Evolutionary conservation across 2,113 vertebrate species (phyloP), one percentile per base, ranked within the genome.

Genomic region (Tragulus kanchil): DNA sequence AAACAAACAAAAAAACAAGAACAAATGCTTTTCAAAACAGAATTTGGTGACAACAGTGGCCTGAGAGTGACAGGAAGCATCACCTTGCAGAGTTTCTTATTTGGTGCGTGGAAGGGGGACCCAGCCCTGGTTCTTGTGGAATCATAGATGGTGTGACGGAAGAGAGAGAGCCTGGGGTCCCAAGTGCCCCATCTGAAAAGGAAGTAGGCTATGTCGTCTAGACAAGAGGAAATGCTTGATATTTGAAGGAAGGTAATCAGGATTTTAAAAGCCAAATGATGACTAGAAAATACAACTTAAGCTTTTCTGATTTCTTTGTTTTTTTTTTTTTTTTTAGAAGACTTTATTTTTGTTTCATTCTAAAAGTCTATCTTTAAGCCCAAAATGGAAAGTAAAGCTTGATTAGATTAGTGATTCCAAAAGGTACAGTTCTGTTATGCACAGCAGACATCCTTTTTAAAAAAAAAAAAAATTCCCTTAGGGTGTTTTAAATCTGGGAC

Each of bases 221-320:
- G 94, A 95, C 65, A 2, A 69, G 52, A 96, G 85, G 88, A 97
- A 96, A 87, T 81, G 23, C 16, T 90, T 87, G 90, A 52, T 71
- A 85, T 93, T 90, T 23, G 31, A 65, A 73, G 78, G 31, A 79
- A 64, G 23, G 9, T 77, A 85, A 81, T 87, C 77, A 81, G 67
- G 79, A 90, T 95, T 96, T 92, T 85, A 92, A 90, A 92, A 96
- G 81, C 31, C 42, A 94, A 93, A 87, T 79, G 89, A 94, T 59
- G 19, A 6, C 28, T 58, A 67, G 83, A 83, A 75, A 87, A 26
- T 54, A 28, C n/a, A 83, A 92, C 58, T 90, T 13, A 94, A 83
- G 31, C 78, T 94, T 90, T 61, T 77, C 36, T 16, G 36, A 88
- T n/a, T 42, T 93, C 6, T 26, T 95, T 82, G 21, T 5, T 62